These are phyloP conservation scores for Papio anubis DNA, from an alignment of 2,113 vertebrate species.

Conservation along the genomic window DNA sequence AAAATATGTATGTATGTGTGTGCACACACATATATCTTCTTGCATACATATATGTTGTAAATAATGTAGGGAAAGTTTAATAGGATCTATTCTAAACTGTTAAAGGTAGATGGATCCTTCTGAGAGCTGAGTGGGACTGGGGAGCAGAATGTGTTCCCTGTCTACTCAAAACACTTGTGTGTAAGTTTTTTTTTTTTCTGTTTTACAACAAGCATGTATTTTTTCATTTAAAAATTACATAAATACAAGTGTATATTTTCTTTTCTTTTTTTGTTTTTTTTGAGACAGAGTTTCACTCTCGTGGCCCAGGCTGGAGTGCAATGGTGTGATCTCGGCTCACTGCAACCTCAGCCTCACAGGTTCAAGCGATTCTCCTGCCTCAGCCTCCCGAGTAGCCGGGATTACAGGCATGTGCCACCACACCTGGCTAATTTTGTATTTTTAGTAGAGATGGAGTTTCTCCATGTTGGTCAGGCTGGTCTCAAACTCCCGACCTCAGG, in stretches of 20 bases:
- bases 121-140: not conserved
- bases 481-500: no score
- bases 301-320: no score
- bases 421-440: no score
- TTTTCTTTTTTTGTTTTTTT: no score
- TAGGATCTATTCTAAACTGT: not conserved
- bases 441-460: no score
- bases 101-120: not conserved
- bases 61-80: not conserved
- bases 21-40: not conserved
- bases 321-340: no score
- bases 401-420: no score
- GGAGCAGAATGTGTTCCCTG: not conserved
- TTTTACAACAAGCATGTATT: not conserved
- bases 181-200: not conserved
- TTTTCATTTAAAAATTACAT: not conserved
- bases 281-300: no score
- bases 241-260: not conserved
- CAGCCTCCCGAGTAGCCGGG: no score
- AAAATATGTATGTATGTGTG: not conserved
- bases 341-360: no score
- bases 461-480: no score
- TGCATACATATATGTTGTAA: not conserved
- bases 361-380: no score
- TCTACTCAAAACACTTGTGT: not conserved